phyloP scores from a whole-genome alignment of 53 echinoderm and acorn worm species.

The Luidia sarsii region DNA sequence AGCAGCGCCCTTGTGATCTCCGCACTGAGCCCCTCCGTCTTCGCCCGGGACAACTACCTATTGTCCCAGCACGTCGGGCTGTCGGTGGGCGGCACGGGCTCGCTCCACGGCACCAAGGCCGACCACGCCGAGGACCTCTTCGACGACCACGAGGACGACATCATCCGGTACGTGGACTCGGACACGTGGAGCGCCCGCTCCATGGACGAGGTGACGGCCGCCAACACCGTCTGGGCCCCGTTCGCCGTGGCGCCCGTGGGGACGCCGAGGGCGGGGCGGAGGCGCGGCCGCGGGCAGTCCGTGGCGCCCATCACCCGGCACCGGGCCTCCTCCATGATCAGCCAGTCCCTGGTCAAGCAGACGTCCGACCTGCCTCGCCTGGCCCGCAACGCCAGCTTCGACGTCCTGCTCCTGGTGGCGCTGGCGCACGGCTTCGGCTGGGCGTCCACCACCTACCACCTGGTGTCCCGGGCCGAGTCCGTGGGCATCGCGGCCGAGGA shows the following conservation, averaged over 20 bases:
- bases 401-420: not conserved
- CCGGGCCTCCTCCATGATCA: not conserved
- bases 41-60: too few species aligned
- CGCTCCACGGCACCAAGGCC: not conserved
- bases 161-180: not conserved
- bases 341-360: constrained; percentile 2
- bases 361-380: not conserved
- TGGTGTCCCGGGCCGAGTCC: constrained; percentile 44
- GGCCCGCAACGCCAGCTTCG: constrained; percentile 16
- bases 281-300: too few species aligned
- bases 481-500: constrained; percentile 8
- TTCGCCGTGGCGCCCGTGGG: not conserved
- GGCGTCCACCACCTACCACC: constrained; percentile 25
- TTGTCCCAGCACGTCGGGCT: not conserved
- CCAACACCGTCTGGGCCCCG: constrained; percentile 10
- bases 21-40: not conserved
- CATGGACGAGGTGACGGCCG: not conserved
- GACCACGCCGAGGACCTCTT: not conserved
- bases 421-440: constrained; percentile 23
- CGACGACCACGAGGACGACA: not conserved
- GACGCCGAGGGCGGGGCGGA: not conserved
- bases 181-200: not conserved
- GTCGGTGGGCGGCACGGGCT: not conserved
- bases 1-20: not conserved
- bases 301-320: not conserved